Evolutionary conservation across 2,113 vertebrate species (phyloP), one percentile per base, ranked within the genome.

Genomic region (Orcinus orca): DNA sequence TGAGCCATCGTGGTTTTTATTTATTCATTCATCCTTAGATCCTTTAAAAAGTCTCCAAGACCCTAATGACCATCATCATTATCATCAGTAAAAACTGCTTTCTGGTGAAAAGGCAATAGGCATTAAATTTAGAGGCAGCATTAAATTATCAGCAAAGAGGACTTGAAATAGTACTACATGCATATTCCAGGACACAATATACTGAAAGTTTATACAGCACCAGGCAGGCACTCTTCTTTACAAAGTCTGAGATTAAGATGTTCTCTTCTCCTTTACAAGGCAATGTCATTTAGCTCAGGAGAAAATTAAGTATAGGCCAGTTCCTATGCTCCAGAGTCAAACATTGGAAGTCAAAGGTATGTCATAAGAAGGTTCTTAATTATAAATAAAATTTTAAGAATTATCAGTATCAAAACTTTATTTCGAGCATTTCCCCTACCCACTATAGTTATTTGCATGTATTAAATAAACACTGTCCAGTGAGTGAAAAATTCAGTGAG

Each of bases 21-120:
- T 96, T 95, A 97, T 97, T 97, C 95, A 97, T 97, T 98, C 96
- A 90, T 96, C 98, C 96, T 97, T 97, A 82, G 91, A 98, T 98
- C 97, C 96, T 94, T 98, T 98, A 97, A 98, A 96, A 97, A 98
- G 92, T 98, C 97, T 98, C 85, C 77, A 94, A 97, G 98, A 97
- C 98, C 97, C 97, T 98, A 98, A 98, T 98, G 98, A 97, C 98
- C 98, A 89, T 98, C 94, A 97, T 98, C 97, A 98, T 98, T 98
- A 98, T 98, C 96, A 98, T 90, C 97, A 84, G 63, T 97, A 97
- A 98, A 95, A 98, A 97, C 96, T 98, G 96, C 85, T 95, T 96
- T 97, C 96, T 98, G 97, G 93, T 93, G 98, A 97, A 98, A 98
- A 95, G 96, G 93, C 97, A 97, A 77, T 97, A 94, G 98, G 92